These are phyloP conservation scores for Lepidurus couesii DNA, from an alignment of 1,140 invertebrate genomes.

Conservation along the genomic window DNA sequence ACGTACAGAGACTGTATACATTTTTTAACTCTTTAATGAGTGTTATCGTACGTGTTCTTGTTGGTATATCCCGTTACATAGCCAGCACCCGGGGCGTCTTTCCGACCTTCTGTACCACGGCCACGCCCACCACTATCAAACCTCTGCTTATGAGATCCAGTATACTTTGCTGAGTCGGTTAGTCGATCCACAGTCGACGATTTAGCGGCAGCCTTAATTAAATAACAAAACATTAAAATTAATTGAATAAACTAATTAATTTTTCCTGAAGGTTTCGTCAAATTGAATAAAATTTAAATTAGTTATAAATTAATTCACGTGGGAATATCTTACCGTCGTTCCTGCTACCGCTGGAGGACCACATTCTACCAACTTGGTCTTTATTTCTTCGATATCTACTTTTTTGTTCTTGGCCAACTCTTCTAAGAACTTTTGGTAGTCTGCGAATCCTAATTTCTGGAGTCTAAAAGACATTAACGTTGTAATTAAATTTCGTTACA, in stretches of 20 bases:
- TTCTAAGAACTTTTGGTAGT: conserved; percentile 75
- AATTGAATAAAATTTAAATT: not conserved
- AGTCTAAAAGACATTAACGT: conserved; percentile 42
- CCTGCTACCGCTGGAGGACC: conserved; percentile 61
- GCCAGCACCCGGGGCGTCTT: conserved; percentile 67
- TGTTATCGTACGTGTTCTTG: conserved; percentile 56
- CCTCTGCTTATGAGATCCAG: conserved; percentile 81
- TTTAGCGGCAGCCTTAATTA: conserved; percentile 53
- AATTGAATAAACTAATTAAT: too few relatives aligned
- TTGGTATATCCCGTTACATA: conserved; percentile 85
- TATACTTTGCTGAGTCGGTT: conserved; percentile 84
- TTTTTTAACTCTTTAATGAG: conserved; percentile 25
- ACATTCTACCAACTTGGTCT: conserved; percentile 67
- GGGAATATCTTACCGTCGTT: conserved; percentile 44
- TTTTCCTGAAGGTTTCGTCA: not conserved
- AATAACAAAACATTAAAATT: not conserved
- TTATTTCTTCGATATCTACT: conserved; percentile 64
- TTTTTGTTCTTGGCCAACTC: conserved; percentile 75
- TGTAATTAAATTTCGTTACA: not conserved
- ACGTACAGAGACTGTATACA: not conserved
- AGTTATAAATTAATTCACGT: not conserved
- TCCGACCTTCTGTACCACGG: conserved; percentile 78
- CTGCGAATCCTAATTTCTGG: conserved; percentile 61
- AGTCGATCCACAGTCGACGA: conserved; percentile 73
- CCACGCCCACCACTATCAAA: conserved; percentile 81